phyloP scores from a whole-genome alignment of 2,888 invertebrate species.

The Drosophila mimica region DNA sequence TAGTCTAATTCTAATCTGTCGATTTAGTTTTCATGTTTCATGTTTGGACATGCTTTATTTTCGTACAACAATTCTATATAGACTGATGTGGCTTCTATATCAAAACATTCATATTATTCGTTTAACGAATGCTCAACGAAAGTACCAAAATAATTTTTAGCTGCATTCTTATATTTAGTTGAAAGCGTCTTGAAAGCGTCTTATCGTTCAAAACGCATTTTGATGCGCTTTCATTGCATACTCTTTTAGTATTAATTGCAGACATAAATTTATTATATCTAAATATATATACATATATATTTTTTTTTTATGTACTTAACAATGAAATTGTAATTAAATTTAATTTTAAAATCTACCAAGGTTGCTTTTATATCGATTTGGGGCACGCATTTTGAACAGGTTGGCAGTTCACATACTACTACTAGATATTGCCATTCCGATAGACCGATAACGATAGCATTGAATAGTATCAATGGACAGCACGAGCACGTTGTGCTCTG shows the following conservation, averaged over 20 bases:
- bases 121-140: conserved; percentile 53
- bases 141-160: conserved; percentile 57
- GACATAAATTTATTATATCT: conserved; percentile 7
- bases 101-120: conserved; percentile 49
- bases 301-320: conserved; percentile 33
- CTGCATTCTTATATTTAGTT: conserved; percentile 31
- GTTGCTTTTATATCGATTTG: neutral
- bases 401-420: conserved; percentile 22
- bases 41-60: conserved; percentile 35
- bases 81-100: conserved; percentile 68
- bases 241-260: conserved; percentile 30
- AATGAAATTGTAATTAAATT: conserved; percentile 52
- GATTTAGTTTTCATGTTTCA: conserved; percentile 11
- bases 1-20: conserved; percentile 8
- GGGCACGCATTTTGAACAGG: neutral
- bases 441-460: conserved; percentile 7
- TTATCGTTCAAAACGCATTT: conserved; percentile 50
- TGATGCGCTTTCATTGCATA: conserved; percentile 50
- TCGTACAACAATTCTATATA: conserved; percentile 52
- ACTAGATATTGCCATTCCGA: neutral
- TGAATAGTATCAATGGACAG: neutral
- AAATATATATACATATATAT: neutral
- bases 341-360: conserved; percentile 24
- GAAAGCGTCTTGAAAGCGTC: conserved; percentile 61
- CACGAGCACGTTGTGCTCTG: conserved; percentile 45